Evolutionary conservation across 2,888 invertebrate genomes (phyloP), one percentile per base, ranked within the genome.

Genomic region (Macrosiphum euphorbiae): DNA sequence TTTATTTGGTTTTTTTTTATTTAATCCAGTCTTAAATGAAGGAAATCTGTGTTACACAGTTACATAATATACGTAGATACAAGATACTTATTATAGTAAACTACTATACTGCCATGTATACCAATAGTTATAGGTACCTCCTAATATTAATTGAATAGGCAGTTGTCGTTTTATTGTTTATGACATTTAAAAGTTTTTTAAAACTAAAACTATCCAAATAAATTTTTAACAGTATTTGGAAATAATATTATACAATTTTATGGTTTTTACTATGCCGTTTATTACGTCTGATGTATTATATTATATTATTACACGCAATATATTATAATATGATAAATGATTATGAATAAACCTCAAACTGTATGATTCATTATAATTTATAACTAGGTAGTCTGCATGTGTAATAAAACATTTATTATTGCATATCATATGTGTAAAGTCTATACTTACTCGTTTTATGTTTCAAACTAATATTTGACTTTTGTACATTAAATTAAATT

Each of bases 391-490:
- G 52, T 41, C 55, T 41, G 28, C 16, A 13, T 78, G 13, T 7
- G 44, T 67, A 84, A 44, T 91, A 91, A 91, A 91, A 91, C 55
- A 24, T 84, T 55, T 91, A 55, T 1, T 52, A 90, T 78, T 78
- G 10, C 26, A 90, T 90, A 67, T 67, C 20, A n/a, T 90, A 44
- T 61, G 47, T 41, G 41, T 41, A 13, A 78, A 78, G 35, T 67
- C 67, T 55, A 44, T 41, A 35, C 52, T 44, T 41, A 35, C 52
- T 47, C 24, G n/a, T n/a, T 58, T 78, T 47, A 47, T 58, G n/a
- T 90, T 35, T 61, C 47, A 86, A 86, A 86, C n/a, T 58, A 58
- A 86, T 91, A 91, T 61, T 86, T 86, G 47, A 58, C 58, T 85
- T 86, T 47, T 55, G 52, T 52, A 91, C 52, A 84, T 52, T 67